phyloP scores from a whole-genome alignment of 2,113 vertebrate species.

The Sula dactylatra region DNA sequence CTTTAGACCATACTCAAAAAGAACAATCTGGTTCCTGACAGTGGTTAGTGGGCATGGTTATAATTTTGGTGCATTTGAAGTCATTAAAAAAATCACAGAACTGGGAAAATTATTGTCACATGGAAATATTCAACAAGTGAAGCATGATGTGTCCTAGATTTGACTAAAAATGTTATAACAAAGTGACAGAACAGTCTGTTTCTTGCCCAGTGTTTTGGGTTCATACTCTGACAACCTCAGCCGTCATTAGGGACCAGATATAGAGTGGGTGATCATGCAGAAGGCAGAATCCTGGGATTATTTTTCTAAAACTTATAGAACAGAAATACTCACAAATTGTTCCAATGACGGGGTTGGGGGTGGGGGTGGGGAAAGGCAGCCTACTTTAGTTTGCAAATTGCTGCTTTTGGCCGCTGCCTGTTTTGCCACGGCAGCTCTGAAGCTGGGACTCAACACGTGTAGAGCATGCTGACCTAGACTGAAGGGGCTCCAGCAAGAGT shows the following conservation, averaged over 20 bases:
- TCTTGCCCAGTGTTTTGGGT: not conserved
- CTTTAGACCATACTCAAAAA: not conserved
- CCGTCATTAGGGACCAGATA: not conserved
- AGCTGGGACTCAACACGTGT: not conserved
- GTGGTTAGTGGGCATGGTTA: not conserved
- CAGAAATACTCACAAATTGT: not conserved
- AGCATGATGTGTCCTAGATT: not conserved
- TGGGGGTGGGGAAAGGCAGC: too few relatives aligned
- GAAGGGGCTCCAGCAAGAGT: not conserved
- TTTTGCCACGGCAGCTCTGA: not conserved
- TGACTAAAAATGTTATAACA: not conserved
- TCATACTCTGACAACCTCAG: not conserved
- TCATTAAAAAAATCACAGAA: not conserved
- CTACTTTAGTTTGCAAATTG: not conserved
- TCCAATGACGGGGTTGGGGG: accelerated
- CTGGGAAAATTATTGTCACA: not conserved
- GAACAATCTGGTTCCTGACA: not conserved
- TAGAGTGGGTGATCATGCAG: not conserved
- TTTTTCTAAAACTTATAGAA: not conserved
- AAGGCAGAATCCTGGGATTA: not conserved
- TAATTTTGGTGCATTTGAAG: not conserved
- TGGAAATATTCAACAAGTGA: not conserved
- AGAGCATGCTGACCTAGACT: not conserved
- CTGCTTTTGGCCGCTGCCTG: not conserved
- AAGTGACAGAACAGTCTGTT: not conserved